Evolutionary conservation across 2,888 invertebrate species (phyloP), one percentile per base, ranked within the genome.

Genomic region (Acholoe squamosa): DNA sequence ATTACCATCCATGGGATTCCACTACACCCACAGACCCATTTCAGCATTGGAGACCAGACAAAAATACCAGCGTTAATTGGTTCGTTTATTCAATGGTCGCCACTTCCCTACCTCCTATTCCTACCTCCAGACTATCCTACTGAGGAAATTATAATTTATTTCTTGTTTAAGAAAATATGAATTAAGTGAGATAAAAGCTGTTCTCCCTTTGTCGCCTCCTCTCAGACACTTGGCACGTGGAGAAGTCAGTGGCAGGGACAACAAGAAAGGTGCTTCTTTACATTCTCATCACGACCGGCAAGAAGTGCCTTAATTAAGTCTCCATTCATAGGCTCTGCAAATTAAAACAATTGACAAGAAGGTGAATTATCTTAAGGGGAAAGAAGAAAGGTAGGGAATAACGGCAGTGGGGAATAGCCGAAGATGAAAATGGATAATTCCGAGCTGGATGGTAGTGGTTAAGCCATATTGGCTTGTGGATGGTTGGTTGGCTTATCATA

Each of bases 41-140:
- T 43, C 61, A 14, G 61, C 61, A 61, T 19, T n/a, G 61, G 61
- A 43, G 61, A 61, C 19, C 3, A 14, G 61, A n/a, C 3, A n/a
- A 61, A 61, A 61, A 61, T 61, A 61, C 19, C 61, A 61, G 61
- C 61, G 61, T 61, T 61, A 61, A 61, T 61, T 61, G 61, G 61
- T 61, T 61, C 61, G 61, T 61, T 61, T 61, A 61, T 61, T 61
- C 61, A 61, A 61, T 61, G 61, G 61, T 61, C n/a, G 61, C 61
- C 61, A 61, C 61, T 61, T 61, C 61, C 14, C n/a, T 14, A n/a
- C 61, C 14, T 19, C 61, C 22, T n/a, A 61, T 19, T n/a, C 61
- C n/a, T n/a, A 61, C 61, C n/a, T 61, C 61, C 61, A 61, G 43
- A 10, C 43, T 43, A 43, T 10, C 43, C 43, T 43, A 10, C 43